Evolutionary conservation across 2,888 invertebrate genomes (phyloP).

Genomic region (Meteorus colon): DNA sequence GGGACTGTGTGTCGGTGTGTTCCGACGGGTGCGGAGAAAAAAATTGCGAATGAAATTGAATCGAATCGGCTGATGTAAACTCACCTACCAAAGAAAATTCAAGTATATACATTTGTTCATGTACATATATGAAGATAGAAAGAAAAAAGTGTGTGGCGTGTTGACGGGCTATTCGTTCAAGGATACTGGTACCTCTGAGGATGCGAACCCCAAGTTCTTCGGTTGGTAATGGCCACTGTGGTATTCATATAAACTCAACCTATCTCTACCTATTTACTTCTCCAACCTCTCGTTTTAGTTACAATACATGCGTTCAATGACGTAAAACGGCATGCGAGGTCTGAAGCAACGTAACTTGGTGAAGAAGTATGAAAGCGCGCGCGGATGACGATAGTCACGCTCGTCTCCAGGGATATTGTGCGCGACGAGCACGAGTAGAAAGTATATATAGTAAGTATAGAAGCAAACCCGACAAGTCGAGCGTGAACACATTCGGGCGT

Average conservation of each 20-base stretch:
- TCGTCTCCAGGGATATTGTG: slow-evolving; percentile 45
- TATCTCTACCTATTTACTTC: slow-evolving; percentile 12
- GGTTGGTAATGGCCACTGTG: slow-evolving; percentile 30
- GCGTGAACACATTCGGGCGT: slow-evolving; percentile 45
- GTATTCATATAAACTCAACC: slow-evolving; percentile 15
- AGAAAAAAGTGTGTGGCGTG: slow-evolving; percentile 41
- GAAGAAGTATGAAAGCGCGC: slow-evolving; percentile 33
- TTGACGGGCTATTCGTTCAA: slow-evolving; percentile 45
- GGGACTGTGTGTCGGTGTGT: slow-evolving; percentile 58
- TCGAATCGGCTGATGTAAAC: slow-evolving; percentile 57
- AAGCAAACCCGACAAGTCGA: slow-evolving; percentile 28
- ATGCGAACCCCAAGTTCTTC: slow-evolving; percentile 21
- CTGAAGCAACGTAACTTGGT: slow-evolving; percentile 23
- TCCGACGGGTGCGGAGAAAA: slow-evolving; percentile 49
- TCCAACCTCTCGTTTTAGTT: slow-evolving; percentile 11
- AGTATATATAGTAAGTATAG: neutral
- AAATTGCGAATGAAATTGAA: slow-evolving; percentile 64
- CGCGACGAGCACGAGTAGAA: slow-evolving; percentile 10
- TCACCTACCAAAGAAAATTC: slow-evolving; percentile 37
- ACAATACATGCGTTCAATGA: slow-evolving; percentile 31
- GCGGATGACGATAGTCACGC: slow-evolving; percentile 40
- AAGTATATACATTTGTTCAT: slow-evolving; percentile 30
- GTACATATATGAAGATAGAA: slow-evolving; percentile 10
- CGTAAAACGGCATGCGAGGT: slow-evolving; percentile 36
- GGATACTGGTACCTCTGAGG: slow-evolving; percentile 34